Evolutionary conservation across 2,113 vertebrate species (phyloP), one percentile per base, ranked within the genome.

Genomic region (Bufo gargarizans): DNA sequence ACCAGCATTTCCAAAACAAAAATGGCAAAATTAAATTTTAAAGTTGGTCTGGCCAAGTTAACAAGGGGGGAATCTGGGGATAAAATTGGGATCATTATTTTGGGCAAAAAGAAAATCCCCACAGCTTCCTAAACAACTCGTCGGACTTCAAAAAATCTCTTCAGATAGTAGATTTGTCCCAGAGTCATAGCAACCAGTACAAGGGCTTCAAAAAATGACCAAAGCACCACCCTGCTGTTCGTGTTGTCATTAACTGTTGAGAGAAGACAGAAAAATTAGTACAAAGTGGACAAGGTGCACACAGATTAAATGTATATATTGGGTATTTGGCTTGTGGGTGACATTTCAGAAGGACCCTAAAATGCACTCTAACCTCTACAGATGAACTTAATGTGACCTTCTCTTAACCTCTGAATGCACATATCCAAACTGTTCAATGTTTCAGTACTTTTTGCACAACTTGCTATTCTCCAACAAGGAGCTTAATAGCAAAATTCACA

Each of bases 151-250:
- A 99, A 99, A 96, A 99, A 99, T 94, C 98, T 98, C 97, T 99
- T 99, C 96, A 99, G 96, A 91, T 99, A 99, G 96, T 99, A 99
- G 96, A 99, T 99, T 94, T 99, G 98, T 97, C 98, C 98, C 77
- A 99, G 95, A 82, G 98, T 99, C 98, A 99, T 99, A 90, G 98
- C 98, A 92, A 99, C 97, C 93, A 99, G 94, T 93, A 99, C 98
- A 90, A 99, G 97, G 53, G 98, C 98, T 95, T 99, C 98, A 53
- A 99, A 99, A 96, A 99, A 99, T 7, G 98, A 99, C 98, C 98
- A 99, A 77, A 99, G 97, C 84, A 99, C 98, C 95, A 99, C 98
- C 94, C 98, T 95, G 97, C 98, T 99, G 96, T 99, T 99, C 90
- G 98, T 99, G 96, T 99, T 99, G 97, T 99, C 98, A 13, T 99